phyloP scores from a whole-genome alignment of 2,113 vertebrate genomes.

The Isurus oxyrinchus region DNA sequence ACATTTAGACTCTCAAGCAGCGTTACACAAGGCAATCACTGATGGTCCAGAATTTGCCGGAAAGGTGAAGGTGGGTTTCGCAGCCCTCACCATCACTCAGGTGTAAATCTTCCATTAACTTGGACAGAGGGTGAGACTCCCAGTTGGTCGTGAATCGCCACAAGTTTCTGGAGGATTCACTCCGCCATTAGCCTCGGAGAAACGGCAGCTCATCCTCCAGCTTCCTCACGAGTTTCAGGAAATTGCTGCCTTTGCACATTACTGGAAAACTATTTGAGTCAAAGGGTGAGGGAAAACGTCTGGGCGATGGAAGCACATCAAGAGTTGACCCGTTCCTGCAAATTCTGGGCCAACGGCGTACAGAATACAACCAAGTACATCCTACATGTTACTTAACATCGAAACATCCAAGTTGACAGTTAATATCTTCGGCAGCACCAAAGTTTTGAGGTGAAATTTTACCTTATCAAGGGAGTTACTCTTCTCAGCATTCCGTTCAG shows the following conservation, averaged over 20 bases:
- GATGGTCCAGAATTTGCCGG: not conserved
- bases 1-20: slow-evolving; percentile 40
- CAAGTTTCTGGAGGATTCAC: not conserved
- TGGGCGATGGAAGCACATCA: not conserved
- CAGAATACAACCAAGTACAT: not conserved
- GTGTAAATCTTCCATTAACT: not conserved
- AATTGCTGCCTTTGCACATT: not conserved
- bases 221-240: not conserved
- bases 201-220: not conserved
- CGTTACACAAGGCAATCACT: not conserved
- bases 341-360: not conserved
- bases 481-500: slow-evolving; percentile 78
- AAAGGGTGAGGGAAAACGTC: not conserved
- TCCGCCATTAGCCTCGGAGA: not conserved
- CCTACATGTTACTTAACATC: not conserved
- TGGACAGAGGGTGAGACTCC: not conserved
- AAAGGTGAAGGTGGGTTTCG: not conserved
- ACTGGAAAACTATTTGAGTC: not conserved
- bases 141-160: no score
- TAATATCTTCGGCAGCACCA: not conserved
- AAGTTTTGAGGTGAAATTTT: slow-evolving; percentile 41
- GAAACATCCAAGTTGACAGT: not conserved
- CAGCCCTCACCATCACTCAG: no score
- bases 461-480: slow-evolving; percentile 91
- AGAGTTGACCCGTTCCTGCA: not conserved